Evolutionary conservation across 2,888 invertebrate genomes (phyloP), one percentile per base, ranked within the genome.

Genomic region (Drosophila nr. perissopoda): DNA sequence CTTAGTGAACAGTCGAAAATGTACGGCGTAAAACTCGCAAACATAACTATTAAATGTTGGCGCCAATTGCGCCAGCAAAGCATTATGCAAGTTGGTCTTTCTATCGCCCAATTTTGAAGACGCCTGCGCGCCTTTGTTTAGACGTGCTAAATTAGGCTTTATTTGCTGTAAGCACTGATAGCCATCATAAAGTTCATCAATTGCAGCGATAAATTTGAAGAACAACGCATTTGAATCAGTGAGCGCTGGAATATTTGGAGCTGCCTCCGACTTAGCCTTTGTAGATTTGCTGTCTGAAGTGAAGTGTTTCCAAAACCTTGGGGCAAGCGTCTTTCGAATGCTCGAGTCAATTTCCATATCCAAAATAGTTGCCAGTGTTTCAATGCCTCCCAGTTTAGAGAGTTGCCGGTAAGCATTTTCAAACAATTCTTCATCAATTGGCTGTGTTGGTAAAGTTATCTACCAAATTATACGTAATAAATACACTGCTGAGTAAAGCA

Each of bases 1-100:
- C 78, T 94, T 93, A 11, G 92, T 93, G 91, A 96, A 96, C 0
- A 96, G 95, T 89, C 95, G 96, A 77, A 97, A 96, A 6, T 97
- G 96, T 27, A 96, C 94, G 92, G 95, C 95, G 90, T 97, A 97
- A 92, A 97, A 97, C 61, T 95, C 95, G 81, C 95, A 94, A 2
- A 97, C 95, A 36, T 96, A 95, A 11, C 94, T 92, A 88, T 96
- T 95, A 83, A 96, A 96, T 83, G 96, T 94, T 11, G 96, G 92
- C 29, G 96, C 96, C 27, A 97, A 91, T 84, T 96, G 96, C 10
- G 96, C 95, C 18, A 97, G 91, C 54, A 97, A 58, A n/a, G 91
- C 77, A 38, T 88, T 85, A 8, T 87, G 73, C 25, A 91, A 21
- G 2, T 78, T 70, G 27, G 78, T 75, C 45, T 81, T 83, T 90